A percentile compares a stretch with the other conserved stretches of the same genome.
Conservation (phyloP, 2,888 invertebrate genomes). For the Chironomus tentans region DNA sequence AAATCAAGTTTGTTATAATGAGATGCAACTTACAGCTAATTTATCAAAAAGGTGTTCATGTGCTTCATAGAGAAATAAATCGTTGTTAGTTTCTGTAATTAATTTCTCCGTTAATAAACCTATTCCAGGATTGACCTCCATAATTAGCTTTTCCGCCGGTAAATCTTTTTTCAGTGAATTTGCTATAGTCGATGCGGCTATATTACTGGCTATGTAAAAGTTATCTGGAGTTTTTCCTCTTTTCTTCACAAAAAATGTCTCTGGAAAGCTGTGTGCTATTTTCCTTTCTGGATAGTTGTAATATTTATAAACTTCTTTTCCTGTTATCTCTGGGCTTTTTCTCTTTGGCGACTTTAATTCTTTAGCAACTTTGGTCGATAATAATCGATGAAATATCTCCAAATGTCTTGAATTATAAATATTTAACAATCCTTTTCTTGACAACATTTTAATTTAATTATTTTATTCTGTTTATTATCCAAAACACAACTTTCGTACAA, state of each 20-base stretch:
- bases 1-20: too few species aligned
- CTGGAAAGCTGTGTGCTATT: conserved; percentile 31
- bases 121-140: too few species aligned
- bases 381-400: neutral
- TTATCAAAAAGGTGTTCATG: conserved; percentile 44
- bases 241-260: conserved; percentile 34
- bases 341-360: neutral
- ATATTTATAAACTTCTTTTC: neutral
- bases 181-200: conserved; percentile 29
- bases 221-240: conserved; percentile 34
- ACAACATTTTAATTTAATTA: too few species aligned
- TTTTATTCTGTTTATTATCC: too few species aligned
- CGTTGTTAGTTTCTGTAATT: conserved; percentile 36
- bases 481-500: too few species aligned
- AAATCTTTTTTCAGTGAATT: too few species aligned
- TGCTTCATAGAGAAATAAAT: conserved; percentile 52
- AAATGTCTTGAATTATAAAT: too few species aligned
- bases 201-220: conserved; percentile 35
- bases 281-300: neutral
- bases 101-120: conserved; percentile 30
- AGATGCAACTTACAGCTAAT: conserved; percentile 43
- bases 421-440: neutral
- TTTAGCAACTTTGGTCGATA: neutral
- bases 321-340: neutral
- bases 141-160: too few species aligned